Base-by-base conservation (phyloP, 2,797 vertebrate species). In the Onychomys arenicola region DNA sequence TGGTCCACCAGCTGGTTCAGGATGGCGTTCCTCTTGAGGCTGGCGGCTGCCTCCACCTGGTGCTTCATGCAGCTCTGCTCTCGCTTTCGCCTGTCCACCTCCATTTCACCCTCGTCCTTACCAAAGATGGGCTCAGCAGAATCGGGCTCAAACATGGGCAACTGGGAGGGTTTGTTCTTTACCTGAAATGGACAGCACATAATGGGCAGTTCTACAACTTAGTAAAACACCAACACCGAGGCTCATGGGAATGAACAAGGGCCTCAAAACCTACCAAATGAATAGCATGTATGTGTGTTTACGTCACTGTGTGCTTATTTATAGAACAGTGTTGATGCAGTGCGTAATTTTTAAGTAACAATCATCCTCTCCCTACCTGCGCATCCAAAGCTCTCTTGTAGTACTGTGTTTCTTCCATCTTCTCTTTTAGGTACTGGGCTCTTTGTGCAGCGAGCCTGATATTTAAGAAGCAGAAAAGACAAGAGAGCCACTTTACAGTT, bases 361-460 rank as follows among this genome's bases (percentile, higher is more conserved):
- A 77, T 40, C 49, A 29, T 6, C 49, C 34, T 55, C 25, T 49
- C 40, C 82, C 98, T 98, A 98, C 99, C 99, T 99, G 99, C 0
- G 96, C 96, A 92, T 99, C 99, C 97, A 99, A 96, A 59, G 98
- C 99, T 63, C 29, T 98, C 97, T 98, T 99, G 95, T 99, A 99
- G 94, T 82, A 93, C 7, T 97, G 90, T 1, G 90, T 97, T 95
- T 98, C 98, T 97, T 99, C 98, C 32, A 97, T 97, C 96, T 98
- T 99, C 75, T 98, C 97, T 96, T 98, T 98, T 83, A 99, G 92
- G 85, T 98, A 98, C 90, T 98, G 98, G 52, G 98, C 96, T 95
- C 98, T 98, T 94, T 98, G 98, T 13, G 96, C 96, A 96, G 98
- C 98, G 65, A 99, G 94, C 91, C 99, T 99, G 89, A 91, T 96